Evolutionary conservation across 2,113 vertebrate genomes (phyloP), one percentile per base, ranked within the genome.

Genomic region (Psettodes erumei): DNA sequence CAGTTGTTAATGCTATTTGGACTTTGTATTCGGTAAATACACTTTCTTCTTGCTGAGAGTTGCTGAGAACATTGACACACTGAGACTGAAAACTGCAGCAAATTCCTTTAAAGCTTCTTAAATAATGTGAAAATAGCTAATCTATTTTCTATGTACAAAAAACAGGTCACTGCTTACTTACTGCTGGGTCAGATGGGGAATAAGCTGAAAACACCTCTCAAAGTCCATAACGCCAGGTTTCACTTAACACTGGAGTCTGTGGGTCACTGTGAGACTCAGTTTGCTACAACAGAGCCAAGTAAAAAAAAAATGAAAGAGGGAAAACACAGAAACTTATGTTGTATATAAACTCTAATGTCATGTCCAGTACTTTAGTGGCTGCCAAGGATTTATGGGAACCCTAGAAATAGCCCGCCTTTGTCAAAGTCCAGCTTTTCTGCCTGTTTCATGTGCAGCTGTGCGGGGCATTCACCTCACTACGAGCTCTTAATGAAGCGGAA

Each of bases 401-500:
- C 86, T 85, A 58, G 65, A 89, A 91, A 89, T 88, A 91, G 71
- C 58, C 25, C 0, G 33, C 32, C 38, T 67, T 77, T 86, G 84
- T 86, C 71, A 40, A 25, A 79, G 65, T 83, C 62, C 69, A 59
- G 64, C 67, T 71, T 68, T 13, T 56, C 58, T 77, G 77, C 78
- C 73, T 59, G 65, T 38, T 86, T 73, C 77, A 71, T 33, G 83
- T 79, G 86, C 85, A 90, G 91, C 90, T 91, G 88, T 82, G 38
- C 66, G 3, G 73, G 72, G 55, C 72, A 76, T 67, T 45, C 32
- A 71, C 75, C 79, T 77, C 78, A 16, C 71, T 79, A 10, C 47
- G 43, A 60, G 82, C 21, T 82, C 73, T 79, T 66, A 86, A 75
- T 16, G 82, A 61, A 60, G 80, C 63, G 61, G 37, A 79, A 86